These are phyloP conservation scores for Cerceris ruficornis DNA, from an alignment of 2,888 invertebrate genomes.

Conservation along the genomic window DNA sequence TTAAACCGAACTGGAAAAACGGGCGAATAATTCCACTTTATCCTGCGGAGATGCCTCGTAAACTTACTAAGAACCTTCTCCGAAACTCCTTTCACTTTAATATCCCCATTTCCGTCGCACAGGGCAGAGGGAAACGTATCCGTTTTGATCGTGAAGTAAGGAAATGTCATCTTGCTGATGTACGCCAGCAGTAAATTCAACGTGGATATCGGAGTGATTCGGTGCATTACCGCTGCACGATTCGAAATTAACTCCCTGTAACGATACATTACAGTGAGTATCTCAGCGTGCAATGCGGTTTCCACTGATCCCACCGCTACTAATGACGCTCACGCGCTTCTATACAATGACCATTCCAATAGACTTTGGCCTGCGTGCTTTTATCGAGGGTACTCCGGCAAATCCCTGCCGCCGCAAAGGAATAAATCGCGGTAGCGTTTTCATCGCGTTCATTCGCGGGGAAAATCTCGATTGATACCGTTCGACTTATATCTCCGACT, in stretches of 20 bases:
- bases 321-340: conserved; percentile 15
- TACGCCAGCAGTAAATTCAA: not conserved
- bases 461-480: not conserved
- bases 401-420: not conserved
- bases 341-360: conserved; percentile 13
- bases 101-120: not conserved
- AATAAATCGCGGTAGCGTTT: conserved; percentile 11
- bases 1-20: not conserved
- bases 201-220: not conserved
- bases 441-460: not conserved
- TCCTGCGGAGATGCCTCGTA: not conserved
- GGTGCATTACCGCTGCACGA: conserved; percentile 4
- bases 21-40: not conserved
- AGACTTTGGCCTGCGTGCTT: conserved; percentile 3
- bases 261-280: not conserved
- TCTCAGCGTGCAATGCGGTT: not conserved
- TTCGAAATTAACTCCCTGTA: conserved; percentile 19
- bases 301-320: not conserved
- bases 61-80: too few species aligned
- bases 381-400: not conserved
- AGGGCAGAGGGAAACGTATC: too few species aligned
- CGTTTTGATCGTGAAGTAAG: not conserved
- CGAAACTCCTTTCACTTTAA: not conserved
- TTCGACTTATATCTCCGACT: not conserved
- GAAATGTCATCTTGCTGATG: not conserved